Evolutionary conservation across 2,113 vertebrate genomes (phyloP).

Genomic region (Sebastes schlegelii): DNA sequence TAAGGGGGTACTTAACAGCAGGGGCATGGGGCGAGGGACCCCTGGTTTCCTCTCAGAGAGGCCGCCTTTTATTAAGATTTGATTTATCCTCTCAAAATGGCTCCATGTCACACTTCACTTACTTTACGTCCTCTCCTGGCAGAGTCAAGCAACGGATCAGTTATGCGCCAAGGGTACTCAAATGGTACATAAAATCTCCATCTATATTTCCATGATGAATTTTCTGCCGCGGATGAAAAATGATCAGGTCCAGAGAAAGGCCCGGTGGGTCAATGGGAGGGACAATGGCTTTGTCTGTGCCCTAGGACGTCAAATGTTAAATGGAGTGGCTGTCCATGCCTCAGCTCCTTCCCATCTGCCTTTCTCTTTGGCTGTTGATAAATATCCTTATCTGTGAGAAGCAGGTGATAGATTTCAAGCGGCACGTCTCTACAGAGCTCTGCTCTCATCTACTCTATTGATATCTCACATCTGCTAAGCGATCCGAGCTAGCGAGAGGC

Average conservation of each 20-base stretch:
- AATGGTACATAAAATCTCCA: conserved; percentile 78
- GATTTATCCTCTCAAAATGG: conserved; percentile 77
- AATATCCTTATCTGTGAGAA: conserved; percentile 79
- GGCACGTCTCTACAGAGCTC: conserved; percentile 60
- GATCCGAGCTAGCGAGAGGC: conserved; percentile 65
- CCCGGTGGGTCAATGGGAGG: conserved; percentile 60
- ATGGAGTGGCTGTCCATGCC: conserved; percentile 42
- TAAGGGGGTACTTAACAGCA: conserved; percentile 50
- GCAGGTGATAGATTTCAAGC: conserved; percentile 81
- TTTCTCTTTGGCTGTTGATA: conserved; percentile 70
- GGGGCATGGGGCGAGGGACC: conserved; percentile 47
- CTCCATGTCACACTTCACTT: conserved; percentile 73
- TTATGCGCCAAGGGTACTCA: conserved; percentile 68
- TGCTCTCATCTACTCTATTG: conserved; percentile 73
- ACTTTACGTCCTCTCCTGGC: conserved; percentile 71
- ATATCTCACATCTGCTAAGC: conserved; percentile 82
- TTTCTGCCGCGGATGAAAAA: conserved; percentile 63
- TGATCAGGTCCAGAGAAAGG: conserved; percentile 38
- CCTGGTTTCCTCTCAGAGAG: conserved; percentile 52
- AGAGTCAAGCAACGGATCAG: conserved; percentile 68
- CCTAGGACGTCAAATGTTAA: conserved; percentile 49
- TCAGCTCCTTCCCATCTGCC: conserved; percentile 50
- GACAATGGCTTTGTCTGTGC: conserved; percentile 58
- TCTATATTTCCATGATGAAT: conserved; percentile 70
- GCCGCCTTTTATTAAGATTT: conserved; percentile 66